A percentile compares a stretch with the other conserved stretches of the same genome.
Conservation (phyloP, 2,797 vertebrate species). For the Pelodytes ibericus region DNA sequence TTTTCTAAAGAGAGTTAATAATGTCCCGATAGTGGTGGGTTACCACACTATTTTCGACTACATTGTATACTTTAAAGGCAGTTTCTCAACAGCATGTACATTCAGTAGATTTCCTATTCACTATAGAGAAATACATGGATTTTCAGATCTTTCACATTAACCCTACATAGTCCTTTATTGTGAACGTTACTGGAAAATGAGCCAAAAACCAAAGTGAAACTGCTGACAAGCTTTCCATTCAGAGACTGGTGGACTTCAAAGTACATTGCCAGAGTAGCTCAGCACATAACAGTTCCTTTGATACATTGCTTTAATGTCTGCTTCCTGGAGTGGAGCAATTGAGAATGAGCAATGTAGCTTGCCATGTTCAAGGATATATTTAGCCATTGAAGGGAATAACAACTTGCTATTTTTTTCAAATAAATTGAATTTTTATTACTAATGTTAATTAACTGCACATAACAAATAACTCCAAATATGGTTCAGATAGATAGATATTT, state of each 20-base stretch:
- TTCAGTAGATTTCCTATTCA: neutral
- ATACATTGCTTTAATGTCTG: slow-evolving; percentile 34
- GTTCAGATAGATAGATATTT: no score
- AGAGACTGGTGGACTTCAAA: slow-evolving; percentile 30
- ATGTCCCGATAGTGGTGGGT: no score
- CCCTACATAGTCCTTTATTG: slow-evolving; percentile 9
- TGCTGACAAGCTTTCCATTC: slow-evolving; percentile 11
- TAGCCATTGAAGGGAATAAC: neutral
- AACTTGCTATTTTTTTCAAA: neutral
- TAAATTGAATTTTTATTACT: no score
- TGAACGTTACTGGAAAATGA: slow-evolving; percentile 15
- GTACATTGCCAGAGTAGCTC: slow-evolving; percentile 18
- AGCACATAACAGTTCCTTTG: slow-evolving; percentile 13
- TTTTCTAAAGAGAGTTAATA: no score
- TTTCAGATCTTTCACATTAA: slow-evolving; percentile 13
- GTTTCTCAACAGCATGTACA: no score
- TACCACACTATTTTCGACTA: no score
- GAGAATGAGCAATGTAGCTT: neutral
- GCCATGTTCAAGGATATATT: neutral
- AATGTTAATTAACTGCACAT: neutral
- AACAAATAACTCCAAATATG: no score
- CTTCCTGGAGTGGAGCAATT: slow-evolving; percentile 18
- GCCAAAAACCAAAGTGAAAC: slow-evolving; percentile 9
- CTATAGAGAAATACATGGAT: neutral
- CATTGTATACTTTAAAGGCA: no score